phyloP scores from a whole-genome alignment of 1,140 invertebrate genomes.

The Drosophila nigromelanica region DNA sequence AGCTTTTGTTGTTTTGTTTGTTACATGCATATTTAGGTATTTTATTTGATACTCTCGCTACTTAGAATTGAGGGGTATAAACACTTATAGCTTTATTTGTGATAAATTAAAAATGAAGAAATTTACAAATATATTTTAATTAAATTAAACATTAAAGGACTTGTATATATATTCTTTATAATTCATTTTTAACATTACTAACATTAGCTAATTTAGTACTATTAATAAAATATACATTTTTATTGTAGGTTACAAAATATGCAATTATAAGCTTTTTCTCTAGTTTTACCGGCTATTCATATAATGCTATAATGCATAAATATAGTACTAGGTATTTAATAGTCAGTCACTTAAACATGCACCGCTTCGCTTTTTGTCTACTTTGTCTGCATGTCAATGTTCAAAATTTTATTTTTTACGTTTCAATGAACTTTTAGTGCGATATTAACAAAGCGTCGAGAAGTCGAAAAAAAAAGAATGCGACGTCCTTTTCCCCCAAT shows the following conservation, averaged over 20 bases:
- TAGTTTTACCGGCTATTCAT: no score
- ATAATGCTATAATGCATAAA: not conserved
- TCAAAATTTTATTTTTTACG: slow-evolving; percentile 60
- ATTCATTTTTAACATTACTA: no score
- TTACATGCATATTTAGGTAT: not conserved
- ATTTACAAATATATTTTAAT: no score
- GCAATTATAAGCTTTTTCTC: no score
- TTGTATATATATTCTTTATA: no score
- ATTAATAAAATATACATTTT: no score
- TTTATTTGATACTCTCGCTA: not conserved
- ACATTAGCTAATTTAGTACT: no score
- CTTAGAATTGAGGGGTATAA: not conserved
- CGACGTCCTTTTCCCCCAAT: slow-evolving; percentile 13
- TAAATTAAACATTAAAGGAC: no score
- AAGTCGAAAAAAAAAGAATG: slow-evolving; percentile 33
- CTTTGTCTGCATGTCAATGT: slow-evolving; percentile 38
- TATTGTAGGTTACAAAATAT: no score
- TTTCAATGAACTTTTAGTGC: slow-evolving; percentile 65
- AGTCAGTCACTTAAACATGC: not conserved
- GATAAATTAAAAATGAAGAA: no score
- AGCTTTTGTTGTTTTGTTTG: slow-evolving; percentile 18
- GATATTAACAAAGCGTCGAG: slow-evolving; percentile 49
- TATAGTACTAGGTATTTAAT: not conserved
- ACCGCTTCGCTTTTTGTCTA: not conserved
- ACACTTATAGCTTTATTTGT: no score